Evolutionary conservation across 2,888 invertebrate genomes (phyloP).

Genomic region (Dryococelus australis): DNA sequence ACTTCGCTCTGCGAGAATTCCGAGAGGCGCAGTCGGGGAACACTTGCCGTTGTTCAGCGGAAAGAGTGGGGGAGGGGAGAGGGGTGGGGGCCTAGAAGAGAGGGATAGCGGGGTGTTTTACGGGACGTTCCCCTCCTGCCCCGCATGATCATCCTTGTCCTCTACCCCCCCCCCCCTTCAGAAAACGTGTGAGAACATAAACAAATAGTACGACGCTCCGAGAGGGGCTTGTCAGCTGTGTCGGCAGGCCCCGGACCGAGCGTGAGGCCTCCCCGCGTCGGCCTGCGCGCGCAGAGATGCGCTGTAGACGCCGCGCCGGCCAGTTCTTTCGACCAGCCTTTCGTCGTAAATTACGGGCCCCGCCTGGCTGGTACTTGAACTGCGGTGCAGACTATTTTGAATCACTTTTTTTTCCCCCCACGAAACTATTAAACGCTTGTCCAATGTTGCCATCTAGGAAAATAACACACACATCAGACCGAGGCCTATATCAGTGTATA

Average conservation of each 20-base stretch:
- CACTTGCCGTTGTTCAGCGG: constrained; percentile 5
- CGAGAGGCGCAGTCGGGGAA: neutral
- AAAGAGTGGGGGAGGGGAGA: neutral
- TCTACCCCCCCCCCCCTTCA: constrained; percentile 56
- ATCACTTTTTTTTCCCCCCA: too few relatives aligned
- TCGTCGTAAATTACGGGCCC: too few relatives aligned
- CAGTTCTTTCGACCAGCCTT: too few relatives aligned
- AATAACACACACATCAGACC: neutral
- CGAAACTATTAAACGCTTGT: too few relatives aligned
- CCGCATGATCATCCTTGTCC: constrained; percentile 30
- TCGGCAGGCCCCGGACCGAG: constrained; percentile 47
- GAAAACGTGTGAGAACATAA: constrained; percentile 60
- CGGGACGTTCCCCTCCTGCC: constrained; percentile 36
- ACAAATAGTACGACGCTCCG: constrained; percentile 62
- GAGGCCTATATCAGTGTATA: neutral
- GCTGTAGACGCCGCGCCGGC: neutral
- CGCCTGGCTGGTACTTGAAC: too few relatives aligned
- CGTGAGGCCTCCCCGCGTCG: constrained; percentile 45
- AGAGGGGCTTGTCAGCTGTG: constrained; percentile 49
- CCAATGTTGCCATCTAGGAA: too few relatives aligned
- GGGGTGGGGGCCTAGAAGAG: neutral
- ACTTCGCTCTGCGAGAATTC: neutral
- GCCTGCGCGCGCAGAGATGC: neutral
- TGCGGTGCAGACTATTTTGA: too few relatives aligned
- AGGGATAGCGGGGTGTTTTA: constrained; percentile 34